Conservation (phyloP, 2,797 vertebrate species). For the Rhinoraja longicauda region DNA sequence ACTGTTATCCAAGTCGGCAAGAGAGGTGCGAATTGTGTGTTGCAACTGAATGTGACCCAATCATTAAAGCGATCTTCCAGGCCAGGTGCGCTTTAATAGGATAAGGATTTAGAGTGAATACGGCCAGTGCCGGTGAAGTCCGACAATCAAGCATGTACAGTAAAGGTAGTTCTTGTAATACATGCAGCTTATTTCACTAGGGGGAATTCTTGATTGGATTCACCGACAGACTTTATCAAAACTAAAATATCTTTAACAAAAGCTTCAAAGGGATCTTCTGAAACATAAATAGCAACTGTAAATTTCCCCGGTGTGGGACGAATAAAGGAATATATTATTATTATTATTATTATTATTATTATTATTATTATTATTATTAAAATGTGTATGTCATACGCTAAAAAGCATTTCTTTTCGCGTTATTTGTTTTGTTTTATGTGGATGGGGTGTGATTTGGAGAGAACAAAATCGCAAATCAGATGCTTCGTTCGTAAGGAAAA, state of each 20-base stretch:
- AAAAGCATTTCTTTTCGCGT: neutral
- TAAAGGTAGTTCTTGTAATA: constrained; percentile 38
- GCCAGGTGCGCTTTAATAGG: constrained; percentile 57
- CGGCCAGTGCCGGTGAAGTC: constrained; percentile 61
- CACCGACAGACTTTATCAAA: neutral
- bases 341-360: too few species aligned
- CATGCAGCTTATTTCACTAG: neutral
- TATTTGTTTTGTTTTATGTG: neutral
- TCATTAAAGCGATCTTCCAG: constrained; percentile 52
- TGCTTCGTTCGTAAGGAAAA: neutral
- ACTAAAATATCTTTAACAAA: neutral
- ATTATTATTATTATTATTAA: too few species aligned
- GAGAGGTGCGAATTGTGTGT: neutral
- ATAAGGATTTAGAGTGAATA: constrained; percentile 60
- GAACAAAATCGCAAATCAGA: neutral
- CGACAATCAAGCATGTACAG: constrained; percentile 59
- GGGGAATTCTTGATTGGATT: neutral
- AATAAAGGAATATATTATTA: too few species aligned
- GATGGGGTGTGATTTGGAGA: neutral
- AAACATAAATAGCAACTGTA: neutral
- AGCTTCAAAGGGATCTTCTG: constrained; percentile 27
- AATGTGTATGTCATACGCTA: neutral
- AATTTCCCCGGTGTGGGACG: too few species aligned
- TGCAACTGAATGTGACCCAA: constrained; percentile 46
- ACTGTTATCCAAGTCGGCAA: neutral